Base-by-base conservation (phyloP, 2,797 vertebrate genomes). In the Gymnothorax reevesii region DNA sequence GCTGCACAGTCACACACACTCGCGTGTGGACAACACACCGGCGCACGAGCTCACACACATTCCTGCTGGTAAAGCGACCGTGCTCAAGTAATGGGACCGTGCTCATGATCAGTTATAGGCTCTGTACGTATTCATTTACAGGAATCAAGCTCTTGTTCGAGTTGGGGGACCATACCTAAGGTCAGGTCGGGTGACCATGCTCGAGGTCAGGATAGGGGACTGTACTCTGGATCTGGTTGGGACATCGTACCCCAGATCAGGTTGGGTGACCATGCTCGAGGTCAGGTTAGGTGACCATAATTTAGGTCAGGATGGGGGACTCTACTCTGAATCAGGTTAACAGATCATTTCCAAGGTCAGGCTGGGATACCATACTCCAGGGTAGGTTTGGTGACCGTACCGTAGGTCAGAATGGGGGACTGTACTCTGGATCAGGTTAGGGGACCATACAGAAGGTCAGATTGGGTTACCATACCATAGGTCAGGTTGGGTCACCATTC, bases 1-100 rank as follows among this genome's bases (percentile, higher is more conserved):
- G 15, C 62, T 83, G 83, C 22, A 71, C 87, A 84, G 62, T 83
- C 62, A 82, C 27, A 60, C 27, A 85, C 62, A 62, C 71, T 57
- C 12, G 33, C 33, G 57, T 55, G 69, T 73, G 66, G 69, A 87
- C 57, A 80, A 42, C 33, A 42, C 1, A 2, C 33, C 33, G 33
- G 33, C 33, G 2, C 33, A 2, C 33, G 33, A 2, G 33, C 33
- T 42, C 33, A 42, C 33, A 42, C 33, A 42, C 33, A 42, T 42
- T 42, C 33, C 33, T 42, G 33, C 33, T 6, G 62, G 20, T 64
- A 64, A 6, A 64, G 22, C 1, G 62, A 7, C 62, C 20, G 2
- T n/a, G 7, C 15, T 64, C 62, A 22, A 22, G 2, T 64, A 64
- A 7, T 22, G 20, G 20, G 62, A 22, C 62, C 20, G 5, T n/a